phyloP scores from a whole-genome alignment of 1,140 invertebrate species.

The Mamestra configurata region DNA sequence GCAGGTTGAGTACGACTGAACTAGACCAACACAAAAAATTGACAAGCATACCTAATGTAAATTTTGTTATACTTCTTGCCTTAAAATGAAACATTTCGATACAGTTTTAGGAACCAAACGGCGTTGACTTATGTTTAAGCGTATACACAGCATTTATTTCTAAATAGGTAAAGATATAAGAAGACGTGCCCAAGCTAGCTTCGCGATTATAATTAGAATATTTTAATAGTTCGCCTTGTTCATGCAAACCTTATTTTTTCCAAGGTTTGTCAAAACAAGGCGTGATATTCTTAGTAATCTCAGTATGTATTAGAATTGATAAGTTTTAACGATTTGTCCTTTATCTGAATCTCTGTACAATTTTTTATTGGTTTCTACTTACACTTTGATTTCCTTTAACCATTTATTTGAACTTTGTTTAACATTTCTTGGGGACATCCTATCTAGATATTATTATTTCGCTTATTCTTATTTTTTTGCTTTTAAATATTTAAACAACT shows the following conservation, averaged over 20 bases:
- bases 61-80: neutral
- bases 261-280: conserved; percentile 36
- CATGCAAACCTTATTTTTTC: conserved; percentile 21
- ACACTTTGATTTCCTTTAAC: neutral
- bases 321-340: neutral
- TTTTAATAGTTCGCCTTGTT: conserved; percentile 18
- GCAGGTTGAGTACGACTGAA: too few species aligned
- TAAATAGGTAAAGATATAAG: conserved; percentile 21
- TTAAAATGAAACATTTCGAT: conserved; percentile 34
- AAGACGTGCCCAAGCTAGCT: conserved; percentile 36
- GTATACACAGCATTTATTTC: conserved; percentile 46
- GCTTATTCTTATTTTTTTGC: neutral
- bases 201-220: conserved; percentile 11
- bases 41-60: too few species aligned
- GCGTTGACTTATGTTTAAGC: conserved; percentile 34
- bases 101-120: conserved; percentile 22
- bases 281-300: neutral
- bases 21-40: too few species aligned
- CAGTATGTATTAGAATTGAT: conserved; percentile 14
- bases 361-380: neutral
- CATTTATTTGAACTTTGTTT: conserved; percentile 18
- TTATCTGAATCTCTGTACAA: conserved; percentile 2
- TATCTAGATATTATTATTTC: conserved; percentile 10
- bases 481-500: conserved; percentile 38
- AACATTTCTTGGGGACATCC: conserved; percentile 20